Conservation (phyloP, 2,888 invertebrate genomes). For the Hirtodrosophila trivittata region DNA sequence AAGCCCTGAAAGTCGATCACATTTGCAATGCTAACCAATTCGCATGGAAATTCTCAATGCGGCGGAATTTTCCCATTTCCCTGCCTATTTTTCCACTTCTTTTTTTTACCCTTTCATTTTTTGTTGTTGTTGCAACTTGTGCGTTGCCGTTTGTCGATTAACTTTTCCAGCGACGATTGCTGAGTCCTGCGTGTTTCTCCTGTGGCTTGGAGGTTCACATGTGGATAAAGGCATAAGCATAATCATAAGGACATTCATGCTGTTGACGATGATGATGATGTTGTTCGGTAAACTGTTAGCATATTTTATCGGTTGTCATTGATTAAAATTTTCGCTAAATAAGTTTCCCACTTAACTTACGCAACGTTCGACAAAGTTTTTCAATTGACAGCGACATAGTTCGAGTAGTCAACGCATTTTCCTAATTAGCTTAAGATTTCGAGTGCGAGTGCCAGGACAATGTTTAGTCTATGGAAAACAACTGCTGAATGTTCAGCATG, state of each 20-base stretch:
- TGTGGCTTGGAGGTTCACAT: constrained; percentile 25
- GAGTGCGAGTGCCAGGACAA: not conserved
- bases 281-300: constrained; percentile 30
- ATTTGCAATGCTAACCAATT: constrained; percentile 65
- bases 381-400: constrained; percentile 35
- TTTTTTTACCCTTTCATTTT: not conserved
- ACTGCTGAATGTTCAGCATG: too few relatives aligned
- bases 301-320: constrained; percentile 51
- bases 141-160: constrained; percentile 55
- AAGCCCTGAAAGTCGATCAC: constrained; percentile 54
- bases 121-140: constrained; percentile 33
- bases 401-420: constrained; percentile 48
- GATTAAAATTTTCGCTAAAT: constrained; percentile 31
- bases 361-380: constrained; percentile 50
- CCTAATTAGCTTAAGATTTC: constrained; percentile 57
- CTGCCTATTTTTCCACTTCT: constrained; percentile 15
- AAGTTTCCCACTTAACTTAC: constrained; percentile 52
- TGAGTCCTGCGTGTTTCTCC: constrained; percentile 50
- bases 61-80: too few relatives aligned
- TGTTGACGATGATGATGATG: constrained; percentile 37
- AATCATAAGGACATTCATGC: constrained; percentile 24
- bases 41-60: too few relatives aligned
- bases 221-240: constrained; percentile 37
- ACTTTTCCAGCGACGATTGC: constrained; percentile 59
- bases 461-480: constrained; percentile 12